Conservation (phyloP, 2,113 vertebrate species). For the Hippocampus barbouri region DNA sequence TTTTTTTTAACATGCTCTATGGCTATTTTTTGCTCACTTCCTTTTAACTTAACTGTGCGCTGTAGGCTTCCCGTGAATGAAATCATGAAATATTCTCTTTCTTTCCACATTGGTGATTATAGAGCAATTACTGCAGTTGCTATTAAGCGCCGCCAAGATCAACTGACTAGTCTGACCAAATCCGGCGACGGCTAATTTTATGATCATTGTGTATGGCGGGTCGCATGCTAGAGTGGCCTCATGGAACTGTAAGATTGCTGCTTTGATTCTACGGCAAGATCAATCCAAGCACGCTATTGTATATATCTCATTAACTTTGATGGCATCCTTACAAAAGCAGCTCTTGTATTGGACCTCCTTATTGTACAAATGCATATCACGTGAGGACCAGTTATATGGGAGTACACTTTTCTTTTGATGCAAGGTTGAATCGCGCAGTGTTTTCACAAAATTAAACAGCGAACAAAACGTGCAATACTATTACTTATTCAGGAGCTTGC, state of each 20-base stretch:
- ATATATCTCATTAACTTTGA: neutral
- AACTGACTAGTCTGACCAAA: neutral
- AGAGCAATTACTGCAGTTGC: neutral
- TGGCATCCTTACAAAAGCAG: neutral
- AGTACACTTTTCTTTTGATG: neutral
- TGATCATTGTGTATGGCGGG: neutral
- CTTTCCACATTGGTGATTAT: conserved; percentile 15
- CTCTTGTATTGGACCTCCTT: neutral
- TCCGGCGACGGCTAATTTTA: neutral
- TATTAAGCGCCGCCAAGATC: no score
- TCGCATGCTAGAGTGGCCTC: no score
- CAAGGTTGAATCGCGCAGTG: neutral
- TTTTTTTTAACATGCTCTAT: conserved; percentile 11
- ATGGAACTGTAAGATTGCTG: neutral
- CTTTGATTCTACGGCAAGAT: neutral
- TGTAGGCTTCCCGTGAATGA: conserved; percentile 14
- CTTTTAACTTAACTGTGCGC: conserved; percentile 28
- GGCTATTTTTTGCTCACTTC: conserved; percentile 28
- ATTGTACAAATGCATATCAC: neutral
- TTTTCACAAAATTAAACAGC: conserved; percentile 5
- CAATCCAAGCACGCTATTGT: neutral
- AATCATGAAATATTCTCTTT: conserved; percentile 28
- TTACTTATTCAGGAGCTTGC: conserved; percentile 35
- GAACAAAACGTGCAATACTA: neutral
- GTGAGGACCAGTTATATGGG: neutral